phyloP scores from a whole-genome alignment of 2,113 vertebrate genomes.

The Notiomystis cincta region DNA sequence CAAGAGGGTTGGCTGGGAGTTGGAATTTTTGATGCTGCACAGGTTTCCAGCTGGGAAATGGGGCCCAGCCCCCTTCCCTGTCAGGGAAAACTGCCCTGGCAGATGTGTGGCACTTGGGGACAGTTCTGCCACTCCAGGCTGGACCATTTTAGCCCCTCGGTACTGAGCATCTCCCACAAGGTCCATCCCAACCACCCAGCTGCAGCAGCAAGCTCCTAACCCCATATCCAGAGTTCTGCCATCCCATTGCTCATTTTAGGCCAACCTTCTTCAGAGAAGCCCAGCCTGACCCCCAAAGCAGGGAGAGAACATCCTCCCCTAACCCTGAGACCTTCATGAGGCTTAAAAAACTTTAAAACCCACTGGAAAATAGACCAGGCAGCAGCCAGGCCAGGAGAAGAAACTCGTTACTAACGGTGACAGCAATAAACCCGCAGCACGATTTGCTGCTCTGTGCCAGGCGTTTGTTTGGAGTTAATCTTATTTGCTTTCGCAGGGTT shows the following conservation, averaged over 20 bases:
- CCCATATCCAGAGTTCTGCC: not conserved
- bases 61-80: not conserved
- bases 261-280: not conserved
- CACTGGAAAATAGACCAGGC: not conserved
- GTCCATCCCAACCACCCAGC: not conserved
- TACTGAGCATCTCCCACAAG: not conserved
- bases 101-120: fast-evolving
- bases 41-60: not conserved
- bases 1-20: not conserved
- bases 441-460: not conserved
- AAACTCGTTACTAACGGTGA: not conserved
- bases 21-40: not conserved
- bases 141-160: fast-evolving
- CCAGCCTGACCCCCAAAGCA: not conserved
- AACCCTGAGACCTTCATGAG: not conserved
- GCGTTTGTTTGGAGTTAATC: not conserved
- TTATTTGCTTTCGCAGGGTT: not conserved
- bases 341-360: not conserved
- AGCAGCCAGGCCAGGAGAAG: not conserved
- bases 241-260: not conserved
- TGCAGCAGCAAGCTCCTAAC: not conserved
- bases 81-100: not conserved
- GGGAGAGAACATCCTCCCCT: not conserved
- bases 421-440: not conserved
- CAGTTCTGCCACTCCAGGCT: not conserved